Evolutionary conservation across 2,888 invertebrate genomes (phyloP).

Genomic region (Chironomus riparius): DNA sequence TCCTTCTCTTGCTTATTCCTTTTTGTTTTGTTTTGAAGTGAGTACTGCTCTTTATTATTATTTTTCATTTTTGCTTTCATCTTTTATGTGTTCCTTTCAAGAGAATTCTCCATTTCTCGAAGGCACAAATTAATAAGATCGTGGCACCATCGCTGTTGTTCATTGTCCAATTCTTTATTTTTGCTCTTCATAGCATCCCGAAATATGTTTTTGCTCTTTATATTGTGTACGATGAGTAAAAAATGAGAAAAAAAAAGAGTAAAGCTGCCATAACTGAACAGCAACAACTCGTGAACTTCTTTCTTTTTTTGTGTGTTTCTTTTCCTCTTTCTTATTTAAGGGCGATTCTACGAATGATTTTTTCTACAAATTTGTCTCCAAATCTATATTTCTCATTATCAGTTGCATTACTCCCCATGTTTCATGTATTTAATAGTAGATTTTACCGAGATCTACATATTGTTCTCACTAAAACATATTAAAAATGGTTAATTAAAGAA

Average conservation of each 20-base stretch:
- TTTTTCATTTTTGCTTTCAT: neutral
- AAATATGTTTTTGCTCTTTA: neutral
- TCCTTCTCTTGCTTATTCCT: too few species aligned
- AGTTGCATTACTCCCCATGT: too few species aligned
- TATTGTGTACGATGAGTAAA: neutral
- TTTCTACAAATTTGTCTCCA: too few species aligned
- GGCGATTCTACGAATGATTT: too few species aligned
- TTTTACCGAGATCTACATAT: too few species aligned
- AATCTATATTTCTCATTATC: too few species aligned
- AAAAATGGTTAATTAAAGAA: too few species aligned
- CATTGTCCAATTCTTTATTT: neutral
- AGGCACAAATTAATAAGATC: conserved; percentile 27
- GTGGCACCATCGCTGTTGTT: neutral
- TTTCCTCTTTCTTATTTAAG: neutral
- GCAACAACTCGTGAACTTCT: neutral
- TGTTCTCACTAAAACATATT: too few species aligned
- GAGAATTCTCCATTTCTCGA: conserved; percentile 10
- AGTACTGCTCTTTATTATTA: neutral
- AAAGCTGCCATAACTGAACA: too few species aligned
- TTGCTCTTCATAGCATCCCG: neutral
- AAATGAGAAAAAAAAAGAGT: neutral
- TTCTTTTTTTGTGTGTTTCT: neutral
- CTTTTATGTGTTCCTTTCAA: neutral
- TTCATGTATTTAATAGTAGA: too few species aligned
- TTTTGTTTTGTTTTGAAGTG: conserved; percentile 2